Evolutionary conservation across 2,888 invertebrate species (phyloP).

Genomic region (Xestoiulus laeticollis): DNA sequence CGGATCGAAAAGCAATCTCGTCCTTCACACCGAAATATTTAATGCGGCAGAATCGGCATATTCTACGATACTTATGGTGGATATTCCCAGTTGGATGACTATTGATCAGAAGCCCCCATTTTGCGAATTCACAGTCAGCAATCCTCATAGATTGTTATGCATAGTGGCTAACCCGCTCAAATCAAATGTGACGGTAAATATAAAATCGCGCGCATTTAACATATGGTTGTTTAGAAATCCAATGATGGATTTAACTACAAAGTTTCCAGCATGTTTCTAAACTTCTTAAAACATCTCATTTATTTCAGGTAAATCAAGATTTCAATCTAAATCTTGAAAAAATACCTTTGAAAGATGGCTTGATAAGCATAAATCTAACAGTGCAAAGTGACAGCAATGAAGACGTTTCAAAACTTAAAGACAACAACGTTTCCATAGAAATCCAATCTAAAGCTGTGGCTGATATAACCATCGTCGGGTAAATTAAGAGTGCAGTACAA

Average conservation of each 20-base stretch:
- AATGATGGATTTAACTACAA: too few species aligned
- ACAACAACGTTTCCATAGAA: slow-evolving; percentile 40
- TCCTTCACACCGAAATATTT: slow-evolving; percentile 16
- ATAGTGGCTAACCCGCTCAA: slow-evolving; percentile 50
- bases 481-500: not conserved
- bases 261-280: too few species aligned
- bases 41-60: slow-evolving; percentile 49
- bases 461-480: slow-evolving; percentile 47
- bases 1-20: slow-evolving; percentile 43
- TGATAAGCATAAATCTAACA: not conserved
- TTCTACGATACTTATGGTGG: slow-evolving; percentile 39
- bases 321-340: slow-evolving; percentile 48
- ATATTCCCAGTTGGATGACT: slow-evolving; percentile 51
- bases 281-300: too few species aligned
- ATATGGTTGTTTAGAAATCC: too few species aligned
- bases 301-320: not conserved
- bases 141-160: not conserved
- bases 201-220: too few species aligned
- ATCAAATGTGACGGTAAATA: slow-evolving; percentile 32
- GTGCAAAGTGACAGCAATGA: slow-evolving; percentile 50
- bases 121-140: slow-evolving; percentile 42
- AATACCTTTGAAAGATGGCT: slow-evolving; percentile 7
- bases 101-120: slow-evolving; percentile 47
- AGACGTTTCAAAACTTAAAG: not conserved
- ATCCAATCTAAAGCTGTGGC: slow-evolving; percentile 32